Conservation (phyloP, 1,140 invertebrate species). For the Drosophila paulistorum region DNA sequence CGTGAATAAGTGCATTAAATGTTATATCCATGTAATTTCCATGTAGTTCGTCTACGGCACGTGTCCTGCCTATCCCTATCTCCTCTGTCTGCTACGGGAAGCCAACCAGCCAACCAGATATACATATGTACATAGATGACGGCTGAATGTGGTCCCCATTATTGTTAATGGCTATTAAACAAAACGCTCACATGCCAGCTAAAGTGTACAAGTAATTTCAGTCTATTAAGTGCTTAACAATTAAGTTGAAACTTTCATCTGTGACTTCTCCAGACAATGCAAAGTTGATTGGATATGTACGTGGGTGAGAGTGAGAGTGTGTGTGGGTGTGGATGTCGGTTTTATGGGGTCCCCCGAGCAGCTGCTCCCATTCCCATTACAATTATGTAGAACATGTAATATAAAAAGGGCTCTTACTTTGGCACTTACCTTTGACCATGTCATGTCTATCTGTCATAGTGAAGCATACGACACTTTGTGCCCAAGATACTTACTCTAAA, state of each 20-base stretch:
- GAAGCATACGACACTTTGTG: no score
- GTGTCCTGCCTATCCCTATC: conserved; percentile 17
- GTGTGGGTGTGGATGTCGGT: neutral
- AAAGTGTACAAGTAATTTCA: conserved; percentile 14
- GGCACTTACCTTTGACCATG: neutral
- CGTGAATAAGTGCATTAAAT: conserved; percentile 38
- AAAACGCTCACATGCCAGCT: conserved; percentile 36
- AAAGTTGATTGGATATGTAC: conserved; percentile 7
- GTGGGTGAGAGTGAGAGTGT: neutral
- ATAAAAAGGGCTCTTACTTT: neutral
- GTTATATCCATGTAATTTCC: conserved; percentile 47
- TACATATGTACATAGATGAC: no score
- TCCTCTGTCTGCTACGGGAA: neutral
- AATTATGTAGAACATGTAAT: conserved; percentile 6
- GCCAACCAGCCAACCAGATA: neutral
- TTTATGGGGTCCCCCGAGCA: neutral
- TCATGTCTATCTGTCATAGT: neutral
- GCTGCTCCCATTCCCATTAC: conserved; percentile 3
- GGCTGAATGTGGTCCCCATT: conserved; percentile 3
- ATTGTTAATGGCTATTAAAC: conserved; percentile 54
- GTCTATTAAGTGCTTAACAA: conserved; percentile 33
- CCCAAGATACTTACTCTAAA: no score
- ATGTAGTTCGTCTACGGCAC: conserved; percentile 46
- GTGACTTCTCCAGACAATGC: conserved; percentile 15
- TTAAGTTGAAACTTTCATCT: conserved; percentile 41